phyloP scores from a whole-genome alignment of 2,797 vertebrate genomes.

The Enteromius afrohamiltoni region DNA sequence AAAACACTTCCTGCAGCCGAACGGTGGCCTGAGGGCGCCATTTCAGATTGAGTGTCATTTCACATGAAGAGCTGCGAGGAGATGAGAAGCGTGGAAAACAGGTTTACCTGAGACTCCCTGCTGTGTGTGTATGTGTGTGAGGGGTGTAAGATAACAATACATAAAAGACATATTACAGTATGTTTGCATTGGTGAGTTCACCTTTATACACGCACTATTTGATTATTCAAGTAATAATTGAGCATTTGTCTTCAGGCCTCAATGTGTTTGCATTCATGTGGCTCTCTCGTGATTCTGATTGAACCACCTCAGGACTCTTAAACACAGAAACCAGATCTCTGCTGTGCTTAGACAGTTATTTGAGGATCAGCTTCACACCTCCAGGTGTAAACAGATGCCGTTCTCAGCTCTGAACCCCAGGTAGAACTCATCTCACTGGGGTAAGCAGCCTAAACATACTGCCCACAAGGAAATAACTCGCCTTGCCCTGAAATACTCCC shows the following conservation, averaged over 20 bases:
- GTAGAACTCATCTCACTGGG: slow-evolving; percentile 42
- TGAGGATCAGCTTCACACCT: slow-evolving; percentile 49
- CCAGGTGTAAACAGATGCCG: slow-evolving; percentile 46
- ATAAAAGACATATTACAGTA: background rate
- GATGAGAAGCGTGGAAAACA: slow-evolving; percentile 58
- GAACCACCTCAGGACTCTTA: slow-evolving; percentile 50
- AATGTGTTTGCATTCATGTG: slow-evolving; percentile 40
- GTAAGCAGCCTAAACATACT: slow-evolving; percentile 3
- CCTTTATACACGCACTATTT: slow-evolving; percentile 1
- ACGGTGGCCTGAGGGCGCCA: slow-evolving; percentile 50
- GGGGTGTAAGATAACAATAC: slow-evolving; percentile 30
- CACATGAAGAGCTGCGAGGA: slow-evolving; percentile 49
- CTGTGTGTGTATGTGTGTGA: slow-evolving; percentile 10
- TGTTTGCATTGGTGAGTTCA: background rate
- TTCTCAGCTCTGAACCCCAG: slow-evolving; percentile 44
- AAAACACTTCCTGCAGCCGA: slow-evolving; percentile 36
- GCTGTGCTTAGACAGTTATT: slow-evolving; percentile 47
- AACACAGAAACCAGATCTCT: slow-evolving; percentile 52
- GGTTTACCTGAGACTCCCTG: slow-evolving; percentile 50
- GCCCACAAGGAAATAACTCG: background rate
- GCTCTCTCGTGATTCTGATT: slow-evolving; percentile 47
- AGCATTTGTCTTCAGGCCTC: background rate
- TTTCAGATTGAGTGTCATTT: slow-evolving; percentile 56
- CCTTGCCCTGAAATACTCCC: slow-evolving; percentile 4
- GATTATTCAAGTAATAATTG: slow-evolving; percentile 1